Evolutionary conservation across 2,888 invertebrate genomes (phyloP), one percentile per base, ranked within the genome.

Genomic region (Oxyscelio sp.): DNA sequence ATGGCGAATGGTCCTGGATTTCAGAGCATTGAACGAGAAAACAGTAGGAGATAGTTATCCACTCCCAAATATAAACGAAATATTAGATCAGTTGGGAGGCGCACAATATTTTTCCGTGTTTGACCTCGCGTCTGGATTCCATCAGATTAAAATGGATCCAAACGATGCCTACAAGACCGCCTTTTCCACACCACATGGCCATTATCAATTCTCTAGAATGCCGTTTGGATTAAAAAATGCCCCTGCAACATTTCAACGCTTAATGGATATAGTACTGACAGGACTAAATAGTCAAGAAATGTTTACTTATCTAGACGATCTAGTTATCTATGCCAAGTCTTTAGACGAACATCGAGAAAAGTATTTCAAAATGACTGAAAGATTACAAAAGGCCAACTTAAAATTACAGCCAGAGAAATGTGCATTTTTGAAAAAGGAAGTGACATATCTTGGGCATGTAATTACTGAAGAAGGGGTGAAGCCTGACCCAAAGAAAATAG

Each of bases 401-500:
- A 66, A 66, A 21, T 21, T 66, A 3, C 50, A 50, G 13, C 66
- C 50, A 2, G 66, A 66, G 0, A 50, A 66, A 38, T 66, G 66
- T 22, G 0, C 1, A 6, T 63, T 63, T 31, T 13, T 63, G 6
- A 21, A 45, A 45, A 5, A 19, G 27, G 66, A 66, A 52, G 66
- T 66, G 1, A 27, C 27, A 27, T 27, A 27, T 6, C 27, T 27
- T 6, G 27, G 27, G 6, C 27, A 27, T 6, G 6, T 27, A 27
- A 27, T 27, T 27, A 27, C 4, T 27, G 6, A 19, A 48, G 19
- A 48, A 15, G 48, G 48, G 9, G 48, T 48, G 4, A 15, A 19
- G 17, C 48, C 48, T 17, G 48, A 48, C 15, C 48, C 48, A 17
- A 48, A 3, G 17, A 48, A 48, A 19, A 17, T 19, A 48, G 48